A percentile compares a stretch with the other conserved stretches of the same genome.
Evolutionary conservation across 2,888 invertebrate species (phyloP).

Genomic region (Lobophora halterata): DNA sequence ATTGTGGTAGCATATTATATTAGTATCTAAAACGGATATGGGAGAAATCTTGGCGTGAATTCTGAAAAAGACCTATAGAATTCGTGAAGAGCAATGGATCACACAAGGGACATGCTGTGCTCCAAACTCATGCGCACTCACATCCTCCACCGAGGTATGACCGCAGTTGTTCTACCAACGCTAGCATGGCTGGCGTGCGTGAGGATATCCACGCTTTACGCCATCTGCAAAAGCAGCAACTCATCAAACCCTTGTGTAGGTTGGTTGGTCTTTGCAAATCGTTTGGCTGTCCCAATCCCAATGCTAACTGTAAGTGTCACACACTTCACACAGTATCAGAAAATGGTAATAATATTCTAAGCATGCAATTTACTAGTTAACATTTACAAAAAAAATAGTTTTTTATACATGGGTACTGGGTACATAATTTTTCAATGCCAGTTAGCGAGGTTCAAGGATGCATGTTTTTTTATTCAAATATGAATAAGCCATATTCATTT

Average conservation of each 20-base stretch:
- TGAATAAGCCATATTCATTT: not conserved
- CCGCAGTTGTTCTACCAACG: constrained; percentile 78
- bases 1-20: not conserved
- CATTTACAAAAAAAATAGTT: constrained; percentile 12
- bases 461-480: constrained; percentile 2
- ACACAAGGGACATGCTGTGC: constrained; percentile 43
- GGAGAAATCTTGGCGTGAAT: not conserved
- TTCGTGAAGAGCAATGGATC: constrained; percentile 1
- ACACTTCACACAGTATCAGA: constrained; percentile 5
- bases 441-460: constrained; percentile 10
- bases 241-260: constrained; percentile 44
- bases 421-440: constrained; percentile 10
- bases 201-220: constrained; percentile 70
- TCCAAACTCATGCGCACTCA: constrained; percentile 65
- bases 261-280: constrained; percentile 19
- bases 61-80: constrained; percentile 3
- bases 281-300: constrained; percentile 7
- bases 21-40: constrained; percentile 1
- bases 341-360: constrained; percentile 11
- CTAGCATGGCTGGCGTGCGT: constrained; percentile 76
- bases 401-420: constrained; percentile 2
- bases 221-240: constrained; percentile 73
- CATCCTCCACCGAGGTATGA: constrained; percentile 78
- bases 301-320: constrained; percentile 1
- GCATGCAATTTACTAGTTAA: constrained; percentile 13